These are phyloP conservation scores for Lepidochrysops patricia DNA, from an alignment of 2,888 invertebrate species.

Conservation along the genomic window DNA sequence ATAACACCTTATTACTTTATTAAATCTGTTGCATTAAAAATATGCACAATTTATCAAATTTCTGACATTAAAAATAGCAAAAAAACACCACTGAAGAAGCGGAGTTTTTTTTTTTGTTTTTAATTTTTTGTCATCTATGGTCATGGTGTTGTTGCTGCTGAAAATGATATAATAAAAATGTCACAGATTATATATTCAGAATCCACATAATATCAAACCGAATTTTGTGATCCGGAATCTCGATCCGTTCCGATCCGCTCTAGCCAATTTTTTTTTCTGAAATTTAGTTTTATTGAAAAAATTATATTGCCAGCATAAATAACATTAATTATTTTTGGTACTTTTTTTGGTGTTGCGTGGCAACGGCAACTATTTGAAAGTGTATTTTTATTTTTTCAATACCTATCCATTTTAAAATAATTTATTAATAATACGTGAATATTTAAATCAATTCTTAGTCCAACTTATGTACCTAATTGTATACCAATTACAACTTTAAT, in stretches of 20 bases:
- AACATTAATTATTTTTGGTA: neutral
- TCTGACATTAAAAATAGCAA: slow-evolving; percentile 71
- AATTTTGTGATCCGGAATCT: no score
- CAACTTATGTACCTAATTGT: no score
- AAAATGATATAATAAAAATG: neutral
- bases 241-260: no score
- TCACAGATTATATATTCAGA: no score
- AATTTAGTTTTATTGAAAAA: no score
- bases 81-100: slow-evolving; percentile 73
- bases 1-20: slow-evolving; percentile 57
- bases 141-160: slow-evolving; percentile 19
- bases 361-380: neutral
- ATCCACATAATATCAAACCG: no score
- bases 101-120: slow-evolving; percentile 64
- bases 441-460: no score
- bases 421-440: neutral
- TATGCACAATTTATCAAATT: slow-evolving; percentile 68
- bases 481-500: no score
- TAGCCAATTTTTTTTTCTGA: no score
- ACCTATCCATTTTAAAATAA: neutral
- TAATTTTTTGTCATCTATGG: slow-evolving; percentile 39
- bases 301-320: neutral
- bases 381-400: no score
- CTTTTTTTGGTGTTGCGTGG: neutral
- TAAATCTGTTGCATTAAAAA: slow-evolving; percentile 70